Evolutionary conservation across 2,888 invertebrate genomes (phyloP), one percentile per base, ranked within the genome.

Genomic region (Hedychridium roseum): DNA sequence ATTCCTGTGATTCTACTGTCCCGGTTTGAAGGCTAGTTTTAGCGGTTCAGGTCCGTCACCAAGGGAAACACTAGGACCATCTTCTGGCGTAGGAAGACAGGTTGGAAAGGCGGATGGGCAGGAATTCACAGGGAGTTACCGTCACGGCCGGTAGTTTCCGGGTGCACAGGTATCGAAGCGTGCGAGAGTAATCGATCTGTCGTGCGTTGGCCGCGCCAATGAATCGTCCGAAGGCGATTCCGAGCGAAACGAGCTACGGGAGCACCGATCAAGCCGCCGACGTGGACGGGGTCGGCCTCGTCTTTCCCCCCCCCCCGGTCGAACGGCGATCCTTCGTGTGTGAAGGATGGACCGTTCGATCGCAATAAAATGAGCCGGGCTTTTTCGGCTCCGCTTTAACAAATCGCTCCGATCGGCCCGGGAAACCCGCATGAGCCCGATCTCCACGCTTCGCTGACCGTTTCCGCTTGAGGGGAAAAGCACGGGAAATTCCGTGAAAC

Each of bases 101-200:
- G n/a, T n/a, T n/a, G n/a, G n/a, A n/a, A n/a, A n/a, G n/a, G n/a
- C n/a, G n/a, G n/a, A n/a, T n/a, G n/a, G n/a, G n/a, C n/a, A n/a
- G n/a, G n/a, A n/a, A n/a, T n/a, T n/a, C n/a, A n/a, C n/a, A n/a
- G n/a, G n/a, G n/a, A n/a, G n/a, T n/a, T n/a, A n/a, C n/a, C n/a
- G n/a, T n/a, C n/a, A n/a, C n/a, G n/a, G n/a, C n/a, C n/a, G n/a
- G n/a, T n/a, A n/a, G n/a, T n/a, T n/a, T n/a, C n/a, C n/a, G n/a
- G 40, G 41, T 50, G 36, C 34, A 39, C 38, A 32, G 31, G 46
- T 36, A 39, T 28, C 28, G 28, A 21, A 34, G 16, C 11, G 42
- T 39, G 41, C 59, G 54, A 61, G 60, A 63, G 68, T 66, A 63
- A 72, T 72, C 72, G 72, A 72, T 73, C 69, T 66, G 63, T 66